Conservation (phyloP, 92 coral and sea anemone genomes). For the Heliopora coerulea region DNA sequence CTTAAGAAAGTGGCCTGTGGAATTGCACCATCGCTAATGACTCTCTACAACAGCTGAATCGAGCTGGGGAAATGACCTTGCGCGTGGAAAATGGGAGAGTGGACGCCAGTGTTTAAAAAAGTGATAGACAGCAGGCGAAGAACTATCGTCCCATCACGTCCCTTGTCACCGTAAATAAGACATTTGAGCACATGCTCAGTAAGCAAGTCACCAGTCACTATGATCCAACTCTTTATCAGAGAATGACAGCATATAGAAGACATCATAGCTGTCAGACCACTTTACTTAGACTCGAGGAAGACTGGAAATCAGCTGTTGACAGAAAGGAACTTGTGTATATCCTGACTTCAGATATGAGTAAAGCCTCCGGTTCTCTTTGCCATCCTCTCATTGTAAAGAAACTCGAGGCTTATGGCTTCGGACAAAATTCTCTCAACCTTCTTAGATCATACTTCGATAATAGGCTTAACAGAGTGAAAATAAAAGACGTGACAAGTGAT, state of each 20-base stretch:
- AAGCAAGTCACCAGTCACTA: constrained; percentile 27
- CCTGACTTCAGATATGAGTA: constrained; percentile 25
- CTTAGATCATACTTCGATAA: constrained; percentile 15
- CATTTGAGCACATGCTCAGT: constrained; percentile 37
- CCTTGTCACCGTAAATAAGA: constrained; percentile 21
- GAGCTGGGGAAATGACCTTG: constrained; percentile 38
- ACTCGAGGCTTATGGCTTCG: constrained; percentile 20
- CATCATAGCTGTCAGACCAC: constrained; percentile 25
- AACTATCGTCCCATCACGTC: constrained; percentile 47
- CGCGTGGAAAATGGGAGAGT: constrained; percentile 50
- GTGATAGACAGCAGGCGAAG: constrained; percentile 27
- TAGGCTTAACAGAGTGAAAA: constrained; percentile 14
- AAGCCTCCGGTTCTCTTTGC: constrained; percentile 26
- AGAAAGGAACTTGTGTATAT: not conserved
- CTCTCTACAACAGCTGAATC: constrained; percentile 50
- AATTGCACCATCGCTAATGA: constrained; percentile 42
- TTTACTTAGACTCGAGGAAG: not conserved
- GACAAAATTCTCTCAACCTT: not conserved
- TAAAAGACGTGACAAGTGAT: not conserved
- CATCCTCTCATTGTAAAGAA: constrained; percentile 9
- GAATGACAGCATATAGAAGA: constrained; percentile 8
- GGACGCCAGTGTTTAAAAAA: constrained; percentile 52
- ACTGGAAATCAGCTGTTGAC: constrained; percentile 15
- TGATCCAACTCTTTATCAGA: not conserved
- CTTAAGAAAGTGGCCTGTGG: constrained; percentile 47